phyloP scores from a whole-genome alignment of 35 echinoderm and acorn worm genomes.

The Lytechinus pictus region DNA sequence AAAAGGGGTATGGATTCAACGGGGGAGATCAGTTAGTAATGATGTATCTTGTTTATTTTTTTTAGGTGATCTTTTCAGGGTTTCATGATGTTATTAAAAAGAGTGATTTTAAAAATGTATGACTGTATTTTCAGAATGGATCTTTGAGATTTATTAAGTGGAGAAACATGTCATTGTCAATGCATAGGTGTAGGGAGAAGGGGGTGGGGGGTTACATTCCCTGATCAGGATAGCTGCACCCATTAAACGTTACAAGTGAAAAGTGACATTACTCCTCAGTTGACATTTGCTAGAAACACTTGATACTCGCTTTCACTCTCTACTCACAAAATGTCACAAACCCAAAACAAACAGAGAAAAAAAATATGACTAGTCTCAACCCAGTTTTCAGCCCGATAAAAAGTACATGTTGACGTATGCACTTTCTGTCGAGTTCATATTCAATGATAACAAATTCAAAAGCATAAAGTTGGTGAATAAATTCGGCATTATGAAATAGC shows the following conservation, averaged over 20 bases:
- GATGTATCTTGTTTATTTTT: background rate
- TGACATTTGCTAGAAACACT: slow-evolving; percentile 42
- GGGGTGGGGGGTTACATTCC: background rate
- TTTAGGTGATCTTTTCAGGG: background rate
- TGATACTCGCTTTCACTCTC: slow-evolving; percentile 23
- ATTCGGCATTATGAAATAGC: background rate
- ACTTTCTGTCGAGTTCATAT: slow-evolving; percentile 29
- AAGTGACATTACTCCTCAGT: slow-evolving; percentile 13
- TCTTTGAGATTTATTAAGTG: background rate
- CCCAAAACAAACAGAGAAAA: slow-evolving; percentile 44
- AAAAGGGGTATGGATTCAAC: background rate
- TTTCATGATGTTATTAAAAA: background rate
- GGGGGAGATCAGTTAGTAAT: background rate
- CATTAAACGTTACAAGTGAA: slow-evolving; percentile 4
- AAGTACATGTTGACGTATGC: slow-evolving; percentile 34
- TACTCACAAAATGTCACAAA: slow-evolving; percentile 32
- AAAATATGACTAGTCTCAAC: slow-evolving; percentile 27
- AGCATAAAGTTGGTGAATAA: background rate
- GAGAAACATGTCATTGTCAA: too few relatives aligned
- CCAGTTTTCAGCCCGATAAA: background rate
- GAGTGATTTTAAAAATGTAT: background rate
- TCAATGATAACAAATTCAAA: slow-evolving; percentile 28
- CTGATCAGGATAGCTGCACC: background rate
- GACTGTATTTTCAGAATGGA: background rate
- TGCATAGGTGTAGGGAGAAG: background rate